phyloP scores from a whole-genome alignment of 2,888 invertebrate genomes.

The Caenorhabditis sp. region DNA sequence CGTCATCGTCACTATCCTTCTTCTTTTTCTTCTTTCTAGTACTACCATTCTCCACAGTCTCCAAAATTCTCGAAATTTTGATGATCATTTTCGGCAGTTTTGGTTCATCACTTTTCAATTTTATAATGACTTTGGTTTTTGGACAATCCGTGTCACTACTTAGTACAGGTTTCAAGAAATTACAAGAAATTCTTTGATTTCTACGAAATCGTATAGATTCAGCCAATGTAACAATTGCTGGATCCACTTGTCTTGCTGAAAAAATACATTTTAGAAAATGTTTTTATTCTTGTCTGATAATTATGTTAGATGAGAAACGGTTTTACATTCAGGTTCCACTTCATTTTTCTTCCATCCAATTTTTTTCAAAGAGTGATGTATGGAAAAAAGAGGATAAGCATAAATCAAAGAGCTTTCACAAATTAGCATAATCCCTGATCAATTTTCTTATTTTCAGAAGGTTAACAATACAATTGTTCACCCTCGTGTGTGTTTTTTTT shows the following conservation, averaged over 20 bases:
- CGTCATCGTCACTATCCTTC: slow-evolving; percentile 40
- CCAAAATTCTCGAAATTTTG: slow-evolving; percentile 10
- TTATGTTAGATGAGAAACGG: too few species aligned
- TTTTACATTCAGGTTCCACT: too few species aligned
- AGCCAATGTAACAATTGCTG: slow-evolving; percentile 37
- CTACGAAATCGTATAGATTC: slow-evolving; percentile 35
- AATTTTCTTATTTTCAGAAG: too few species aligned
- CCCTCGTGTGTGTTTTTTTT: too few species aligned
- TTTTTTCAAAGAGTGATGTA: too few species aligned
- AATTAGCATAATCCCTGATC: too few species aligned
- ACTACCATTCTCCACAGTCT: neutral
- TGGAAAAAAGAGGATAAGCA: neutral
- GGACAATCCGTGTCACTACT: slow-evolving; percentile 35
- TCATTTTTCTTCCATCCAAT: too few species aligned
- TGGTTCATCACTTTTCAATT: slow-evolving; percentile 9
- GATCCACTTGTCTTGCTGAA: slow-evolving; percentile 9
- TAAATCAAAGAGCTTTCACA: too few species aligned
- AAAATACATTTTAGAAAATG: neutral
- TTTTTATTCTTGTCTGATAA: too few species aligned
- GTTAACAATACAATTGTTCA: too few species aligned
- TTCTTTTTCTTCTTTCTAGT: slow-evolving; percentile 15
- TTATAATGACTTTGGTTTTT: slow-evolving; percentile 29
- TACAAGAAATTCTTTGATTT: slow-evolving; percentile 19
- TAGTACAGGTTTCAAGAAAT: slow-evolving; percentile 29
- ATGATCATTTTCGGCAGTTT: slow-evolving; percentile 48